These are phyloP conservation scores for Actinernus sp. DNA, from an alignment of 92 coral and sea anemone species.

Conservation along the genomic window DNA sequence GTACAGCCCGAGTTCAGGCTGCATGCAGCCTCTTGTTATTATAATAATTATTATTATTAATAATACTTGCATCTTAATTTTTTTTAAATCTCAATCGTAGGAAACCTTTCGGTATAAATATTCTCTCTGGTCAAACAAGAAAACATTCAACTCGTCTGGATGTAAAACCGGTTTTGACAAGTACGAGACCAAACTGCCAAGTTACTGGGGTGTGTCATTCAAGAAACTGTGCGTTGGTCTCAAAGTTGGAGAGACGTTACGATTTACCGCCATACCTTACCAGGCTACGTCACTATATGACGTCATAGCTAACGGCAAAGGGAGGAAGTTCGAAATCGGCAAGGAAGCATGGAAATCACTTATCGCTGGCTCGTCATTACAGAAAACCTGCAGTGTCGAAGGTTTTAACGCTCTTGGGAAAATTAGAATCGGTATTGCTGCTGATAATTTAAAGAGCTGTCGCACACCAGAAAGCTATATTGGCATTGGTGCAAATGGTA, in stretches of 20 bases:
- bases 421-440: not conserved
- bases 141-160: not conserved
- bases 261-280: not conserved
- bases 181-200: conserved; percentile 37
- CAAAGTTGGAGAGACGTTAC: not conserved
- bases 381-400: not conserved
- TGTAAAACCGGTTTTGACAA: conserved; percentile 19
- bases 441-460: not conserved
- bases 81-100: not conserved
- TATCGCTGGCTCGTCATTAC: conserved; percentile 3
- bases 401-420: conserved; percentile 1
- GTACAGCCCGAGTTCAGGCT: too few relatives aligned
- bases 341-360: conserved; percentile 1
- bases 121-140: conserved; percentile 18
- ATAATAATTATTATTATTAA: too few relatives aligned
- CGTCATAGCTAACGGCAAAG: conserved; percentile 8
- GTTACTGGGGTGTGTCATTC: conserved; percentile 34
- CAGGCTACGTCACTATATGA: conserved; percentile 8
- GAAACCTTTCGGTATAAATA: conserved; percentile 11
- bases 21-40: too few relatives aligned
- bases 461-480: not conserved
- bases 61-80: not conserved
- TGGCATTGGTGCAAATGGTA: not conserved
- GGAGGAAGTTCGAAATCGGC: not conserved
- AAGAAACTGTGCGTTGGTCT: conserved; percentile 33